phyloP scores from a whole-genome alignment of 2,113 vertebrate species.

The Crotalus tigris region DNA sequence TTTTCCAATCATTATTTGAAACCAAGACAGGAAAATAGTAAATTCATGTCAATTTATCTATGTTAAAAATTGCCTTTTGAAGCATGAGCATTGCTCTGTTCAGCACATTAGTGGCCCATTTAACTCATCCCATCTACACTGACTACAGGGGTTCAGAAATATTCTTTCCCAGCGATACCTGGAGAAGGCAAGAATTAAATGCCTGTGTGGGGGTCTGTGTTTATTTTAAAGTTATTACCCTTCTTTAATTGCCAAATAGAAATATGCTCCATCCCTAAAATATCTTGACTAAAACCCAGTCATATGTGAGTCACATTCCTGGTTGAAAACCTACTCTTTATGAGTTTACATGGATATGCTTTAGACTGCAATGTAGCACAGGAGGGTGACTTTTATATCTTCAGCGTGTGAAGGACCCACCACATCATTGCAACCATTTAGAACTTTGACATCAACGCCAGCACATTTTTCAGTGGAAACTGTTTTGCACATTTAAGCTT shows the following conservation, averaged over 20 bases:
- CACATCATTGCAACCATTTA: background rate
- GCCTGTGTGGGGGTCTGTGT: background rate
- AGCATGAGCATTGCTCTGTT: background rate
- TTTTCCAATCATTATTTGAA: background rate
- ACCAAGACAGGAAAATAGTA: background rate
- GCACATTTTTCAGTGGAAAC: background rate
- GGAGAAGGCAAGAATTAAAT: background rate
- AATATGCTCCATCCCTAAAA: background rate
- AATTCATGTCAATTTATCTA: background rate
- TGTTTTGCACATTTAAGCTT: background rate
- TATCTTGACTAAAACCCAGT: background rate
- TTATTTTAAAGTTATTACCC: background rate
- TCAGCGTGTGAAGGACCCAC: background rate
- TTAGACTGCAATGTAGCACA: background rate
- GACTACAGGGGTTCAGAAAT: background rate
- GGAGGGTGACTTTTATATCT: background rate
- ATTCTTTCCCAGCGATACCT: background rate
- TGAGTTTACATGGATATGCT: background rate
- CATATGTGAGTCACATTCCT: background rate
- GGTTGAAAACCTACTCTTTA: background rate
- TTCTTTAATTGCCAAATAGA: background rate
- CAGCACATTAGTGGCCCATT: background rate
- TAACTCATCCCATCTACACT: background rate
- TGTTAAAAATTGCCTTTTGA: background rate
- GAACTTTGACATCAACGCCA: background rate